Percentiles rank a stretch among this genome's conserved stretches.
Evolutionary conservation across 2,888 invertebrate species (phyloP).

Genomic region (Caenorhabditis drosophilae): DNA sequence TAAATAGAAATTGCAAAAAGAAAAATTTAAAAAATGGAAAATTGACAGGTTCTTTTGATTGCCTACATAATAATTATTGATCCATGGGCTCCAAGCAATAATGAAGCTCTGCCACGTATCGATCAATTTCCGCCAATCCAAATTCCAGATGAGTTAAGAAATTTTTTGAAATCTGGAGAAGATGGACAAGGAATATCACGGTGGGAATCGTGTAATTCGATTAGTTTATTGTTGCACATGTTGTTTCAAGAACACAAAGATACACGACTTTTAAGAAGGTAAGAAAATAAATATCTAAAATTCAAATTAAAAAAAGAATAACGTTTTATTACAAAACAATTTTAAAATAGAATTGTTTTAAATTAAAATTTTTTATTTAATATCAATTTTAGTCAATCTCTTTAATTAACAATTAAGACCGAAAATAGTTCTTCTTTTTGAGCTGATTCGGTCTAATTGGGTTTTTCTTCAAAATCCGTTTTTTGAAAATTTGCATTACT

Average conservation of each 20-base stretch:
- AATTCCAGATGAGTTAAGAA: conserved; percentile 58
- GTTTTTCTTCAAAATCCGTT: no score
- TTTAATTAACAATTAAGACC: no score
- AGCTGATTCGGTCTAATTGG: no score
- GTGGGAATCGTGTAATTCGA: conserved; percentile 56
- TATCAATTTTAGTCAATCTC: no score
- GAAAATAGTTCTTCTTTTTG: conserved; percentile 1
- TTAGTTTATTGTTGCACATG: conserved; percentile 61
- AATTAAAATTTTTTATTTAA: no score
- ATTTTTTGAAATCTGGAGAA: conserved; percentile 60
- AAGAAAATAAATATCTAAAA: neutral
- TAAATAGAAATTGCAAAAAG: neutral
- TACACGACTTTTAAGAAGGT: conserved; percentile 62
- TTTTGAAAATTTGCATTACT: no score
- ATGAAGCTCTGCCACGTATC: conserved; percentile 40
- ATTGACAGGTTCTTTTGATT: conserved; percentile 28
- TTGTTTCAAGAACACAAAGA: conserved; percentile 68
- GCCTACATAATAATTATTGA: conserved; percentile 51
- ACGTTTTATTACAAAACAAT: no score
- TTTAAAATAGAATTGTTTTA: no score
- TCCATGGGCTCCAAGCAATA: conserved; percentile 40
- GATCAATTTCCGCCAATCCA: conserved; percentile 59
- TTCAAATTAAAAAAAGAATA: neutral
- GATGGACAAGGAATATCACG: conserved; percentile 60
- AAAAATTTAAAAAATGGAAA: neutral